phyloP scores from a whole-genome alignment of 1,140 invertebrate species.

The Drosophila repleta region DNA sequence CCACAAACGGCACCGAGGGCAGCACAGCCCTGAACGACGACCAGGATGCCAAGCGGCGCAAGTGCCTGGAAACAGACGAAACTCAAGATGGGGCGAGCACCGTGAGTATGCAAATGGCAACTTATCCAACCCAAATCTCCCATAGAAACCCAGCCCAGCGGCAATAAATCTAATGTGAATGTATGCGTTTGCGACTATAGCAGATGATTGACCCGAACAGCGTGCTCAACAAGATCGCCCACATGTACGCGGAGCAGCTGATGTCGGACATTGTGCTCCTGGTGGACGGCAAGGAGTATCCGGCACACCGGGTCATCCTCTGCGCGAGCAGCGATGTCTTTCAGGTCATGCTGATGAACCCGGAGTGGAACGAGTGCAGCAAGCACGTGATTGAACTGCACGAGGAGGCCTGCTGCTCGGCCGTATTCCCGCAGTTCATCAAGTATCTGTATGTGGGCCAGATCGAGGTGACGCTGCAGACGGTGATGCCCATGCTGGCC shows the following conservation, averaged over 20 bases:
- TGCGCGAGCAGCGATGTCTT: constrained; percentile 98
- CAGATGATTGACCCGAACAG: constrained; percentile 92
- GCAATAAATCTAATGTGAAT: not conserved
- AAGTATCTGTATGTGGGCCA: constrained; percentile 97
- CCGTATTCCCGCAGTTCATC: constrained; percentile 95
- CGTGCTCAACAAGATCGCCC: constrained; percentile 92
- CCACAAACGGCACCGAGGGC: constrained; percentile 34
- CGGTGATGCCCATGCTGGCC: constrained; percentile 93
- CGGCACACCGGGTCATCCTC: constrained; percentile 95
- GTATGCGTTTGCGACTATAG: not conserved
- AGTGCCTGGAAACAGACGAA: constrained; percentile 65
- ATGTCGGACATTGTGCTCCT: constrained; percentile 94
- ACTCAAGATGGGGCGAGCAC: constrained; percentile 68
- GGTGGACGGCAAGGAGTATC: constrained; percentile 92
- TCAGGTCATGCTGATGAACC: constrained; percentile 97
- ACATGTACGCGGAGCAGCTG: constrained; percentile 91
- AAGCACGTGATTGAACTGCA: constrained; percentile 92
- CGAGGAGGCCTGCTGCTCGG: constrained; percentile 92
- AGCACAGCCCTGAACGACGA: constrained; percentile 44
- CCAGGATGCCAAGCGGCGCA: constrained; percentile 69
- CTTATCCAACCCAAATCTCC: not conserved
- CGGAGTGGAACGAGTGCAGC: constrained; percentile 95
- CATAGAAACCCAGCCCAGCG: not conserved
- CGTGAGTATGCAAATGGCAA: constrained; percentile 49
- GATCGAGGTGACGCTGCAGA: constrained; percentile 92